Evolutionary conservation across 2,113 vertebrate species (phyloP).

Genomic region (Phocoena sinus): DNA sequence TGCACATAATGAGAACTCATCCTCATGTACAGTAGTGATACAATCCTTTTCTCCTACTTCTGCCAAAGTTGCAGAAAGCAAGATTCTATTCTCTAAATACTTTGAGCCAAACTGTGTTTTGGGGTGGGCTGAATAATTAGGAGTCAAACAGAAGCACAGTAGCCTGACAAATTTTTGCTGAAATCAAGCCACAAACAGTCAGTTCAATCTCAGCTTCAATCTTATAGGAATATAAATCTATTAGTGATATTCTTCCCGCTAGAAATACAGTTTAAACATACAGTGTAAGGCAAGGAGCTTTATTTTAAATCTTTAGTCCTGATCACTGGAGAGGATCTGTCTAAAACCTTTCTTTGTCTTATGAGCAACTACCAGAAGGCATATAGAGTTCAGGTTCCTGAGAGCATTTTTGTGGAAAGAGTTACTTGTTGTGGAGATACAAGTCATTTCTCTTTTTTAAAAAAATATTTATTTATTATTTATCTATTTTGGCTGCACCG

Average conservation of each 20-base stretch:
- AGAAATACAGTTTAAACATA: neutral
- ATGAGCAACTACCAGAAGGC: neutral
- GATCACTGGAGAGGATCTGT: neutral
- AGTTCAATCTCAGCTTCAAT: neutral
- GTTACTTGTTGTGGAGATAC: neutral
- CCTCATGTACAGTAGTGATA: neutral
- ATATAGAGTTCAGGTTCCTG: neutral
- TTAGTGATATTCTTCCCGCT: neutral
- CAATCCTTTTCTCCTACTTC: neutral
- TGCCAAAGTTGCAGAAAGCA: neutral
- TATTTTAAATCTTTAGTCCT: neutral
- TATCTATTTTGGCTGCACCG: no score
- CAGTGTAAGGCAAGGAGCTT: neutral
- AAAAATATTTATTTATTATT: no score
- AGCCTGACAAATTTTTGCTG: neutral
- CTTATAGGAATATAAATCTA: neutral
- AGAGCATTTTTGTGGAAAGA: neutral
- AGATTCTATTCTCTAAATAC: neutral
- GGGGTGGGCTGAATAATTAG: neutral
- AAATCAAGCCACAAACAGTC: neutral
- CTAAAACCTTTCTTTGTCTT: constrained; percentile 1
- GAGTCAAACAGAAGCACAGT: neutral
- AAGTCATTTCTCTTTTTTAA: neutral
- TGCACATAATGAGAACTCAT: neutral
- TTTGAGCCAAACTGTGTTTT: neutral